Conservation (phyloP, 2,113 vertebrate genomes). For the Myrmecobius fasciatus region DNA sequence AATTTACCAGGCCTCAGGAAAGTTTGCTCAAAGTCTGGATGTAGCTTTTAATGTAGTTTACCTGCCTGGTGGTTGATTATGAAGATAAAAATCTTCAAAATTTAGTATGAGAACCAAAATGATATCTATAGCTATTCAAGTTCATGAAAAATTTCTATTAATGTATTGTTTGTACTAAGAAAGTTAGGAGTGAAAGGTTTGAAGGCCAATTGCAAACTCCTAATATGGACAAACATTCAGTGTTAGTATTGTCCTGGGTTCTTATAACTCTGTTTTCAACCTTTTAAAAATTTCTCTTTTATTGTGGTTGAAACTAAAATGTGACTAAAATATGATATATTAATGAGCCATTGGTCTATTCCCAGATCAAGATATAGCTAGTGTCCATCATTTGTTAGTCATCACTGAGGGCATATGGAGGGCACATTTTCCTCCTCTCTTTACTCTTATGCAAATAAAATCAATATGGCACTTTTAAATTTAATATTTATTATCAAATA, state of each 20-base stretch:
- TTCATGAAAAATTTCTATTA: background rate
- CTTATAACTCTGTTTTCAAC: background rate
- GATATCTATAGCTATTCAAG: background rate
- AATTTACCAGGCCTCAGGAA: background rate
- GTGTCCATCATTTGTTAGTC: background rate
- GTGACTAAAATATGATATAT: background rate
- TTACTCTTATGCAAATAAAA: background rate
- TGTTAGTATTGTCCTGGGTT: background rate
- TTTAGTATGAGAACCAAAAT: background rate
- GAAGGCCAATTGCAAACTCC: too few species aligned
- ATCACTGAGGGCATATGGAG: background rate
- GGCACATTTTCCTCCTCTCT: background rate
- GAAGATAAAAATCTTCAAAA: background rate
- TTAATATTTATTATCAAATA: background rate
- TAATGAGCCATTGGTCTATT: background rate
- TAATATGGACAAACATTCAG: background rate
- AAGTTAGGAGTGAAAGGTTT: background rate
- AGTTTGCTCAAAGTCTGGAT: background rate
- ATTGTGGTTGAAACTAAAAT: background rate
- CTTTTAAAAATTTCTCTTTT: background rate
- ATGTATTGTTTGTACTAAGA: background rate
- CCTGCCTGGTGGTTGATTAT: background rate
- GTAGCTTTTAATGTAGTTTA: background rate
- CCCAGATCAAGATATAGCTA: background rate
- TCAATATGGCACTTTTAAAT: background rate